A percentile compares a stretch with the other conserved stretches of the same genome.
These are phyloP conservation scores for Andrena camellia DNA, from an alignment of 2,888 invertebrate species.

Conservation along the genomic window DNA sequence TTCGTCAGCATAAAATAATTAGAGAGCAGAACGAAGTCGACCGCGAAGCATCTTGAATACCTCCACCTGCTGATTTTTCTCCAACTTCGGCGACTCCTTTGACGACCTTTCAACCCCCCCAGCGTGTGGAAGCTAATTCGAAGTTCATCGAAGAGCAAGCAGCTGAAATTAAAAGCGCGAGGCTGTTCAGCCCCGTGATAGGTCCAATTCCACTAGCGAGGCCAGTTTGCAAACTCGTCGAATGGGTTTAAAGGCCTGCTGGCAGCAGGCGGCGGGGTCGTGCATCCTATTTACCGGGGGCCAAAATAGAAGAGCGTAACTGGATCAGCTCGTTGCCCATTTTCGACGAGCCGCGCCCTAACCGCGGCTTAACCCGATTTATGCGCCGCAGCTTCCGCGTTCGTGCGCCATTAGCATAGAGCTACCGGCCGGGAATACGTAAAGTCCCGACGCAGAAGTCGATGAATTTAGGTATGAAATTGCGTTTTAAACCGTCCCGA, in stretches of 20 bases:
- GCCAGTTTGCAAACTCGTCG: slow-evolving; percentile 37
- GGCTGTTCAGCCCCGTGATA: background rate
- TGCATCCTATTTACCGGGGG: slow-evolving; percentile 42
- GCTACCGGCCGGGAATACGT: slow-evolving; percentile 66
- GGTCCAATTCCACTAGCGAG: slow-evolving; percentile 6
- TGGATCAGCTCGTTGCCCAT: slow-evolving; percentile 57
- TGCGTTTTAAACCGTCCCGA: slow-evolving; percentile 65
- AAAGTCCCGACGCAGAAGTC: slow-evolving; percentile 68
- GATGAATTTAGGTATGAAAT: slow-evolving; percentile 69
- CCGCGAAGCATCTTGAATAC: too few species aligned
- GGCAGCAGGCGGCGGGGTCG: slow-evolving; percentile 14
- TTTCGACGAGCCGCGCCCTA: slow-evolving; percentile 50
- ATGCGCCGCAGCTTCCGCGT: slow-evolving; percentile 66
- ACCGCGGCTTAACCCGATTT: slow-evolving; percentile 71
- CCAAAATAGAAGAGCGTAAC: slow-evolving; percentile 48
- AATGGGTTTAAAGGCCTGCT: slow-evolving; percentile 34
- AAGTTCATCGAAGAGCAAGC: background rate
- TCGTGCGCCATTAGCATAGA: slow-evolving; percentile 68
- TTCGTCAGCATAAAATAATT: too few species aligned
- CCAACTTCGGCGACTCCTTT: too few species aligned
- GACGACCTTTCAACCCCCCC: too few species aligned
- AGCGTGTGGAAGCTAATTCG: too few species aligned
- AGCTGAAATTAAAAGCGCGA: background rate
- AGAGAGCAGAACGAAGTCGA: too few species aligned
- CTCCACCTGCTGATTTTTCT: too few species aligned